Base-by-base conservation (phyloP, 2,888 invertebrate genomes). In the Drosophila subsilvestris region DNA sequence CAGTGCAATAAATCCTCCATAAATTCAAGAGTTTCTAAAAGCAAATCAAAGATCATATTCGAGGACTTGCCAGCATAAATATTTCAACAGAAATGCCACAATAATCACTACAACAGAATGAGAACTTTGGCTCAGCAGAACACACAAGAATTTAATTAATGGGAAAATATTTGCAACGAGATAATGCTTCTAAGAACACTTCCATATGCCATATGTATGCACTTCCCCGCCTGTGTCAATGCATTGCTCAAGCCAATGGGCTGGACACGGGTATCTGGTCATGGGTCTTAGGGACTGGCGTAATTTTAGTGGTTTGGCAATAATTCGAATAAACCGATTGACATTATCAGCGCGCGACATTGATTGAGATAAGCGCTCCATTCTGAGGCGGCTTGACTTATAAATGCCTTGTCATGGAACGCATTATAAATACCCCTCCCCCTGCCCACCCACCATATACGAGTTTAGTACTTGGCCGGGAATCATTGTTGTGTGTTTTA, bases 271-370 rank as follows among this genome's bases (percentile, higher is more conserved):
- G 22, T 32, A 14, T 32, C 29, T 29, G 18, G 25, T 6, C n/a
- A 27, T 44, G 27, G 29, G 50, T 7, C 37, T 29, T 18, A 22
- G 63, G 22, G 42, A 65, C 47, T 70, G 70, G 29, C 61, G 61
- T 32, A 63, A 55, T 55, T 37, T 62, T 18, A 54, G 25, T n/a
- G 63, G 44, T 55, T 55, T 27, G 55, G 58, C 60, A 57, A 68
- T 68, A 69, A 68, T 58, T 53, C 58, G 43, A 71, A 71, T 49
- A 27, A 29, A 44, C 27, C 72, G 49, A 54, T 63, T 58, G 72
- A 29, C 71, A 57, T 18, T 72, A 71, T 71, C 71, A 49, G 49
- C 25, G 20, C 12, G 32, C 17, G 27, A 10, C 42, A 56, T 49
- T 47, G 55, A 66, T 50, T 44, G 27, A 72, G 73, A 72, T 71